Conservation (phyloP, 2,113 vertebrate genomes). For the Grallaria varia region DNA sequence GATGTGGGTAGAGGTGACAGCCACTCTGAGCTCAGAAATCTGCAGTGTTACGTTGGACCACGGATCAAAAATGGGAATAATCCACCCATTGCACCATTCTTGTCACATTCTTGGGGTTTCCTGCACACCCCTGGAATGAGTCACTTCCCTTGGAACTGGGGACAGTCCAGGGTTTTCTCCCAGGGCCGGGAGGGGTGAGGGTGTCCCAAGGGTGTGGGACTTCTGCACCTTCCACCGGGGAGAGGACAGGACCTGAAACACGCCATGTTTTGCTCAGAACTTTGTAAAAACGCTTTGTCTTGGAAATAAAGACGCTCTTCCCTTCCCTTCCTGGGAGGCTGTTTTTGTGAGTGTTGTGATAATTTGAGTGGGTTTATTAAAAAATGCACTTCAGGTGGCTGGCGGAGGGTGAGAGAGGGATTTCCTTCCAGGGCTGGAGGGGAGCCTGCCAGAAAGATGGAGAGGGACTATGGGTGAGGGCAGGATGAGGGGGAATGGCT, state of each 20-base stretch:
- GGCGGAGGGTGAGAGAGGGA: background rate
- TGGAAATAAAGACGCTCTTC: constrained; percentile 61
- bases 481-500: no score
- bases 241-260: background rate
- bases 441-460: no score
- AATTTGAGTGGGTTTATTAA: background rate
- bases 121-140: background rate
- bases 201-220: background rate
- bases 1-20: background rate
- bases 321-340: background rate
- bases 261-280: background rate
- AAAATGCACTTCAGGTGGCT: background rate
- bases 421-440: background rate
- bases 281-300: constrained; percentile 9
- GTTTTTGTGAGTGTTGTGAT: background rate
- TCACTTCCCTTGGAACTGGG: background rate
- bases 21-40: background rate
- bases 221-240: background rate
- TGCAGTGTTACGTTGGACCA: fast-evolving
- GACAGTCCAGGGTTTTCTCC: no score
- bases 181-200: fast-evolving
- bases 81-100: fast-evolving
- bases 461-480: no score
- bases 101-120: background rate
- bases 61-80: fast-evolving